These are phyloP conservation scores for Melangyna quadrimaculata DNA, from an alignment of 2,888 invertebrate genomes.

Conservation along the genomic window DNA sequence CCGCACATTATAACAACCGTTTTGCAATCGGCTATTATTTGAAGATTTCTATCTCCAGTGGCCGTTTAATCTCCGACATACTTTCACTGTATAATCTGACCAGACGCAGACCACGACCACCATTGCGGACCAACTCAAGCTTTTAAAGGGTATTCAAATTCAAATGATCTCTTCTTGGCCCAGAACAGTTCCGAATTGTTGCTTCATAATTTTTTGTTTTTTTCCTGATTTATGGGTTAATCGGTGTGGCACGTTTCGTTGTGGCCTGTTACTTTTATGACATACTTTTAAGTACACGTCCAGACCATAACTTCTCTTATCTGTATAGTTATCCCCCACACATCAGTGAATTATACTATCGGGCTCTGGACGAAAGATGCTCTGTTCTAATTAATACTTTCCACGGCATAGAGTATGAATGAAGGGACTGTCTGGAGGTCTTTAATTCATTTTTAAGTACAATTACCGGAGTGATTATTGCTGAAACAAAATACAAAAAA, in stretches of 20 bases:
- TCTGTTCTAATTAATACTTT: conserved; percentile 65
- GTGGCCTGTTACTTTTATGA: conserved; percentile 50
- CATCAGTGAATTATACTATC: conserved; percentile 34
- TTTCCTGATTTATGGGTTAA: conserved; percentile 69
- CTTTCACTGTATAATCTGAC: conserved; percentile 42
- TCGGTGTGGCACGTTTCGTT: conserved; percentile 62
- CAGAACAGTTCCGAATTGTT: conserved; percentile 56
- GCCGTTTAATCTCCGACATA: conserved; percentile 60
- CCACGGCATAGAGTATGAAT: background rate
- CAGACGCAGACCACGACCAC: background rate
- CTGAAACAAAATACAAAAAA: conserved; percentile 43
- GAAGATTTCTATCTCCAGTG: conserved; percentile 49
- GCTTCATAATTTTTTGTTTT: conserved; percentile 24
- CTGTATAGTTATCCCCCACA: conserved; percentile 38
- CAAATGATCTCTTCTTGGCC: conserved; percentile 54
- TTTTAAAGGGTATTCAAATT: conserved; percentile 53
- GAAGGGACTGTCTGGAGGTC: background rate
- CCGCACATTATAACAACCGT: conserved; percentile 3
- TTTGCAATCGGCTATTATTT: conserved; percentile 50
- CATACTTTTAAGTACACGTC: conserved; percentile 41
- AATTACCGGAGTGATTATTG: conserved; percentile 61
- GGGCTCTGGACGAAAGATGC: conserved; percentile 26
- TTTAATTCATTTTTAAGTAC: conserved; percentile 68
- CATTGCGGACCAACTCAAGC: background rate
- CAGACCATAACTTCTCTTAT: conserved; percentile 22